Base-by-base conservation (phyloP, 2,888 invertebrate genomes). In the Dynastes tityus region DNA sequence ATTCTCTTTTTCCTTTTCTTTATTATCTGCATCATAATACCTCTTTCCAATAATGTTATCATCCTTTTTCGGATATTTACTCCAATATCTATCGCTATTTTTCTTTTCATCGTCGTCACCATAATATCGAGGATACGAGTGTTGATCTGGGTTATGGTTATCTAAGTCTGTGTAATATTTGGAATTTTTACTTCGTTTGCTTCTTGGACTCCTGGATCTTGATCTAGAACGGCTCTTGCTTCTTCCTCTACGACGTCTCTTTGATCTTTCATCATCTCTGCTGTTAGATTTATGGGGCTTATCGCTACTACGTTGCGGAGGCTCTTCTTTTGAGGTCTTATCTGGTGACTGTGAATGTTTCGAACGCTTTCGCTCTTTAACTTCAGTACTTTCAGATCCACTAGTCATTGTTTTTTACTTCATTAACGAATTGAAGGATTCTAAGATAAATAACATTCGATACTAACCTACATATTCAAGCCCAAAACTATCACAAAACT, bases 41-140 rank as follows among this genome's bases (percentile, higher is more conserved):
- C 88, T 82, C 51, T 82, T 85, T 29, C 88, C 88, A 58, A 88
- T 82, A 76, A 83, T 82, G 40, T 84, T 82, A n/a, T 86, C 85
- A 65, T 88, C 88, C 78, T 84, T 86, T 77, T 85, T 86, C 16
- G 88, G 87, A 80, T 89, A 88, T 81, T 89, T 89, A 74, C 85
- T 88, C 88, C 88, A 88, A 80, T 88, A 88, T n/a, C 84, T 83
- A 78, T 89, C 88, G 79, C 81, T 84, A 61, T 85, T 85, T 76
- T 83, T 80, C 68, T 85, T 84, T 53, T 85, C 85, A 16, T 84
- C 84, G 1, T 84, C 85, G 1, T 88, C 88, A 9, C 87, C 87
- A 81, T 88, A 88, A 83, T 88, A 88, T 76, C 88, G 81, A 22
- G 82, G 82, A 79, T 84, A 85, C 6, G 29, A 32, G 22, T 55